Evolutionary conservation across 2,888 invertebrate genomes (phyloP).

Genomic region (Spatulosminthurus flaviceps): DNA sequence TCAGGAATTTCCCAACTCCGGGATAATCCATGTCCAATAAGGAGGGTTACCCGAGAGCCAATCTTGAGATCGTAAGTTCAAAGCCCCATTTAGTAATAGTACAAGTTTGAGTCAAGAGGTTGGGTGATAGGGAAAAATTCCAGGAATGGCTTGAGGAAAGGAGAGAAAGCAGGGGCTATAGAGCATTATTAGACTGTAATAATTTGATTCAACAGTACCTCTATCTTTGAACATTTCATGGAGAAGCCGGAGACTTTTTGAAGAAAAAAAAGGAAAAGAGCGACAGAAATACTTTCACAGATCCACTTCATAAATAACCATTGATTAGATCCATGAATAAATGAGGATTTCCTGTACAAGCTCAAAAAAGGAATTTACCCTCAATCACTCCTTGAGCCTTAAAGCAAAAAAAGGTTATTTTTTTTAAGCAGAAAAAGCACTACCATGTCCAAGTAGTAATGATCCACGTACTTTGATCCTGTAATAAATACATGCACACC

Average conservation of each 20-base stretch:
- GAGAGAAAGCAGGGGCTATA: neutral
- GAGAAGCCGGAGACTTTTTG: neutral
- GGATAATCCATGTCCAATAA: no score
- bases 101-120: no score
- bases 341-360: conserved; percentile 23
- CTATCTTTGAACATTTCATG: neutral
- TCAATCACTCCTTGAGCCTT: no score
- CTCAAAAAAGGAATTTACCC: no score
- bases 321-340: conserved; percentile 33
- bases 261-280: no score
- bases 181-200: no score
- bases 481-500: neutral
- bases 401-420: no score
- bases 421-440: neutral
- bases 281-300: conserved; percentile 10
- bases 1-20: no score
- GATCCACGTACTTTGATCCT: neutral
- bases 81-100: no score
- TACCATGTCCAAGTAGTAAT: neutral
- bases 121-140: no score
- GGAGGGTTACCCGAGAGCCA: no score
- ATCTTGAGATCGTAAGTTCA: no score
- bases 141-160: neutral
- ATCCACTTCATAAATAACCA: conserved; percentile 24
- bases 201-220: neutral